Conservation (phyloP, 2,797 vertebrate genomes). For the Spizella passerina region DNA sequence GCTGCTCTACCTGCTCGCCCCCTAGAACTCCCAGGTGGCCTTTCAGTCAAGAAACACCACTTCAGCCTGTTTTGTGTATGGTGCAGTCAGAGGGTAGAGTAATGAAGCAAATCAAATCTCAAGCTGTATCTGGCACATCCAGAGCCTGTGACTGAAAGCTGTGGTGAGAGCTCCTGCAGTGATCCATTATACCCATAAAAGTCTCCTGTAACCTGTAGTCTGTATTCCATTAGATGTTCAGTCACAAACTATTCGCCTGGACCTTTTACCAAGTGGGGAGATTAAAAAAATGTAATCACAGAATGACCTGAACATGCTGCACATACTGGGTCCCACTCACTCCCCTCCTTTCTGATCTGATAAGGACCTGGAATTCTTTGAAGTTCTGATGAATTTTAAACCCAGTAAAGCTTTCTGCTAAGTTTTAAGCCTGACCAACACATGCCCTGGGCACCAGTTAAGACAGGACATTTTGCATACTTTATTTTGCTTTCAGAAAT, state of each 20-base stretch:
- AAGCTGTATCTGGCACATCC: background rate
- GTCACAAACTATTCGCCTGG: background rate
- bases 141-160: background rate
- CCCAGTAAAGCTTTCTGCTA: background rate
- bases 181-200: background rate
- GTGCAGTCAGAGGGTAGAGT: background rate
- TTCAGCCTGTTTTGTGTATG: background rate
- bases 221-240: background rate
- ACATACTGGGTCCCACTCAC: background rate
- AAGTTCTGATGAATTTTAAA: background rate
- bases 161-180: background rate
- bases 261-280: fast-evolving
- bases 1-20: background rate
- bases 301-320: background rate
- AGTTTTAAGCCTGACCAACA: background rate
- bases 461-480: background rate
- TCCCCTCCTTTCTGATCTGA: background rate
- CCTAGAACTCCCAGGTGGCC: background rate
- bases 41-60: background rate
- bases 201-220: background rate
- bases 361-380: background rate
- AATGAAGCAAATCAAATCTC: background rate
- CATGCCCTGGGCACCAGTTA: background rate
- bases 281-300: background rate
- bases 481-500: background rate